phyloP scores from a whole-genome alignment of 1,140 invertebrate genomes.

The Chionoecetes opilio region DNA sequence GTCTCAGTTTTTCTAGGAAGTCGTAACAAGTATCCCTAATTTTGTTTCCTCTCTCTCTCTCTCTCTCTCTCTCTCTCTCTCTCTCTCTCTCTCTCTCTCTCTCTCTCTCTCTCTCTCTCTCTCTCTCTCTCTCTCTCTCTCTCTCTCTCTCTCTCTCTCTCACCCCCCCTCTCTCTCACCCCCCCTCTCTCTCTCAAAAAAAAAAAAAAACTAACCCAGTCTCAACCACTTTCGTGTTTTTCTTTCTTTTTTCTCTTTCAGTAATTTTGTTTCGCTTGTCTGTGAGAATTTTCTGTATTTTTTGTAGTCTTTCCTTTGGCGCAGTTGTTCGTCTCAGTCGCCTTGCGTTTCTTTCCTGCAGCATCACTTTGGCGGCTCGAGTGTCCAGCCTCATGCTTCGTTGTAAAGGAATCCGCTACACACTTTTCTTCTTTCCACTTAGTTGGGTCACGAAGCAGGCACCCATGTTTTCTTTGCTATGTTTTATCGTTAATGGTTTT shows the following conservation, averaged over 20 bases:
- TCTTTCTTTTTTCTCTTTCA: too few species aligned
- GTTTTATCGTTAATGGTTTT: too few species aligned
- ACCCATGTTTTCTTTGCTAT: too few species aligned
- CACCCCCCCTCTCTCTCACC: background rate
- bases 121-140: too few species aligned
- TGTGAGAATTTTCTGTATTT: background rate
- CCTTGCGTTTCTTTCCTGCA: background rate
- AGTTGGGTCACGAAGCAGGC: too few species aligned
- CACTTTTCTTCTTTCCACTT: too few species aligned
- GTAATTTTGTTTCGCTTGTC: background rate
- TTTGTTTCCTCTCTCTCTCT: too few species aligned
- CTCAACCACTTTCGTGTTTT: background rate
- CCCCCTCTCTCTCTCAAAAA: background rate
- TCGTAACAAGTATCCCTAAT: too few species aligned
- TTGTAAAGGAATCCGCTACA: background rate
- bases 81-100: too few species aligned
- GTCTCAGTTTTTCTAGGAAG: too few species aligned
- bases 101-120: too few species aligned
- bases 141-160: background rate
- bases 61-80: too few species aligned
- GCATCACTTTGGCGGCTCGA: background rate
- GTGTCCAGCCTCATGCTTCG: background rate
- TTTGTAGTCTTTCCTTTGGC: background rate
- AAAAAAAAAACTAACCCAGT: background rate
- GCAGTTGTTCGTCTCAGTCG: background rate